Evolutionary conservation across 2,113 vertebrate species (phyloP).

Genomic region (Phocoena phocoena): DNA sequence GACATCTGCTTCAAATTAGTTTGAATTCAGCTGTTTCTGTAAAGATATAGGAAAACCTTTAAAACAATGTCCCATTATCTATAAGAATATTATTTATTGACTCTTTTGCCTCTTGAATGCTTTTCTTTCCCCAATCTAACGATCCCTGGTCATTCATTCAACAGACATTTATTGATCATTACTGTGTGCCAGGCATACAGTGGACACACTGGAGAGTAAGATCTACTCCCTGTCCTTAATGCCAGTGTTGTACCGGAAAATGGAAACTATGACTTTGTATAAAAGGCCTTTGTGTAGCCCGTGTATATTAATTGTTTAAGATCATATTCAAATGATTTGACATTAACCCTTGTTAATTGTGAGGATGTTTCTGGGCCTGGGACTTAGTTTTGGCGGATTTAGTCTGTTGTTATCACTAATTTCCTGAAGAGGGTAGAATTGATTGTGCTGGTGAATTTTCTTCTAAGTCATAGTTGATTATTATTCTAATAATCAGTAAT

Average conservation of each 20-base stretch:
- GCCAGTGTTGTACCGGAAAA: background rate
- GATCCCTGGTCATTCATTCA: background rate
- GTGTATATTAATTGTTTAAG: background rate
- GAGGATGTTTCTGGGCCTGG: background rate
- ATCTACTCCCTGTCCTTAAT: background rate
- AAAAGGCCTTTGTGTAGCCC: background rate
- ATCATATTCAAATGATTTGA: background rate
- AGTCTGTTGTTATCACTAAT: constrained; percentile 12
- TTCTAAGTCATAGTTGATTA: background rate
- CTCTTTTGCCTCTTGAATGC: constrained; percentile 14
- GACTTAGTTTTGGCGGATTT: constrained; percentile 39
- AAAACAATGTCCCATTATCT: background rate
- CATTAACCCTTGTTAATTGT: background rate
- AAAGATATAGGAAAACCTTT: constrained; percentile 27
- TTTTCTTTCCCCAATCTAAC: background rate
- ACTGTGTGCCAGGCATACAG: background rate
- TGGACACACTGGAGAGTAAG: background rate
- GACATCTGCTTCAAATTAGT: constrained; percentile 4
- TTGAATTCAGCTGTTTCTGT: constrained; percentile 6
- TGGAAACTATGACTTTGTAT: background rate
- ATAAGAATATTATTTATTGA: constrained; percentile 44
- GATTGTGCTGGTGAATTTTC: background rate
- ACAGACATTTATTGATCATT: background rate
- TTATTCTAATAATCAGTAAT: background rate
- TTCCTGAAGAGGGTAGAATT: constrained; percentile 21